Conservation (phyloP, 2,888 invertebrate genomes). For the Gerris lacustris region DNA sequence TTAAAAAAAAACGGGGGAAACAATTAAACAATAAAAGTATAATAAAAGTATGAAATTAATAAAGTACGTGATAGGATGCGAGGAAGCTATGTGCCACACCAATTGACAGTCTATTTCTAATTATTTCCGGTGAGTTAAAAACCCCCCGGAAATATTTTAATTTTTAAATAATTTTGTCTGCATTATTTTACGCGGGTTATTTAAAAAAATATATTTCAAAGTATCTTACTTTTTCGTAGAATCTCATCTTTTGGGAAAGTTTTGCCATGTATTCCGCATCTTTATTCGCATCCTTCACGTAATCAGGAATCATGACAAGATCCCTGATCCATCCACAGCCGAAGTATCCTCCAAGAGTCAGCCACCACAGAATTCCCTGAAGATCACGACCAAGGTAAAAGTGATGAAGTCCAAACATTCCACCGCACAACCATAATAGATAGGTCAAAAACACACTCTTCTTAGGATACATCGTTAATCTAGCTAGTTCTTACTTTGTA, state of each 20-base stretch:
- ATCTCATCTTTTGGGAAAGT: conserved; percentile 49
- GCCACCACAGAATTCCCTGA: conserved; percentile 84
- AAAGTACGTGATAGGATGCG: no score
- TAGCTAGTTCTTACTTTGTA: no score
- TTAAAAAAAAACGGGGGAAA: no score
- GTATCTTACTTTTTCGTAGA: conserved; percentile 49
- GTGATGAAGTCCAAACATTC: conserved; percentile 79
- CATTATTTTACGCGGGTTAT: no score
- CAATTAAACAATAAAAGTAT: no score
- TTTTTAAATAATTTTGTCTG: no score
- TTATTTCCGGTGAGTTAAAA: no score
- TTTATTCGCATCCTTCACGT: conserved; percentile 70
- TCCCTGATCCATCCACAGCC: conserved; percentile 81
- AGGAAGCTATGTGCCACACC: no score
- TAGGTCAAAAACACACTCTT: conserved; percentile 56
- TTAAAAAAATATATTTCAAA: no score
- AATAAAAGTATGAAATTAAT: no score
- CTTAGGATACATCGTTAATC: conserved; percentile 21
- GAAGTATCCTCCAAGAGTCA: conserved; percentile 70
- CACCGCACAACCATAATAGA: conserved; percentile 74
- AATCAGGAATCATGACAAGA: conserved; percentile 67
- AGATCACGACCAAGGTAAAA: conserved; percentile 77
- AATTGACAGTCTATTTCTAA: no score
- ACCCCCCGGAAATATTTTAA: no score
- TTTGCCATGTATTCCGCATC: conserved; percentile 54